Evolutionary conservation across 2,888 invertebrate genomes (phyloP).

Genomic region (Ischnus inquisitorius): DNA sequence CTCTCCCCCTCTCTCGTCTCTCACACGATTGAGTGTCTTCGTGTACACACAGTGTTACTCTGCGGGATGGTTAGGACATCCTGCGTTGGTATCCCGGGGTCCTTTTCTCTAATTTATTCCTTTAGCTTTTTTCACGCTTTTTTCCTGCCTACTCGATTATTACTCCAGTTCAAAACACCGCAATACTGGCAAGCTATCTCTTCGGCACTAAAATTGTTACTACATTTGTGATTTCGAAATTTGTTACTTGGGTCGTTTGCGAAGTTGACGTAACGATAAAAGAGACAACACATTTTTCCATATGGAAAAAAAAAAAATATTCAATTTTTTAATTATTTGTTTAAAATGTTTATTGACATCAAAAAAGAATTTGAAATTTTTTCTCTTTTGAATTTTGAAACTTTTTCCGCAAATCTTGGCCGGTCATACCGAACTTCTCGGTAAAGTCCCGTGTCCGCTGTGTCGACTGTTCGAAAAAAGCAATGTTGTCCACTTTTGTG

Average conservation of each 20-base stretch:
- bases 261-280: background rate
- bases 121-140: slow-evolving; percentile 30
- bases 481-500: slow-evolving; percentile 48
- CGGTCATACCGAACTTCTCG: no score
- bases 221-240: background rate
- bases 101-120: slow-evolving; percentile 36
- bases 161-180: slow-evolving; percentile 23
- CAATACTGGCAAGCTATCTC: slow-evolving; percentile 21
- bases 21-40: slow-evolving; percentile 68
- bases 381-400: background rate
- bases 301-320: no score
- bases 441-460: background rate
- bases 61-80: slow-evolving; percentile 78
- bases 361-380: slow-evolving; percentile 13
- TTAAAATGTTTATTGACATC: background rate
- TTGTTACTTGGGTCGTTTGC: background rate
- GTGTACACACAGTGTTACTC: slow-evolving; percentile 73
- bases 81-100: slow-evolving; percentile 76
- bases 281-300: no score
- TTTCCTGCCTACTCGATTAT: slow-evolving; percentile 28
- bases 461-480: slow-evolving; percentile 29
- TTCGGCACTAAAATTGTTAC: background rate
- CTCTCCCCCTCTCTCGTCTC: slow-evolving; percentile 37
- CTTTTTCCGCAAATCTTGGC: background rate
- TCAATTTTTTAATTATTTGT: no score